Base-by-base conservation (phyloP, 64 coral and sea anemone species). In the Pachyseris speciosa region DNA sequence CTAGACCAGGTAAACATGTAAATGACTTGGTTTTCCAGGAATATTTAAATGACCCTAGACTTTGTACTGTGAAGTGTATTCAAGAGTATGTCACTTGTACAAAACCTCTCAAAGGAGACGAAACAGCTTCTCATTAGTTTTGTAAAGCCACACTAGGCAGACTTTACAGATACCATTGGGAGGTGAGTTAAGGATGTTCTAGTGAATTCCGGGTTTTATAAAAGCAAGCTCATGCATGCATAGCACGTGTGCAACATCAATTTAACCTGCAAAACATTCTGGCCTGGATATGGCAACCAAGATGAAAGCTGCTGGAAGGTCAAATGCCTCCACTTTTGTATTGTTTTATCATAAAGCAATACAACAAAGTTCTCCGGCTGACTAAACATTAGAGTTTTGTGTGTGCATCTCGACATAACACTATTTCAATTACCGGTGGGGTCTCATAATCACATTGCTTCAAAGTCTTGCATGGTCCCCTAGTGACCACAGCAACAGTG, bases 301-400 rank as follows among this genome's bases (percentile, higher is more conserved):
- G 36, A 84, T 85, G 92, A 84, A 89, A 49, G 87, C 78, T 70
- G 86, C 73, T 57, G 92, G 86, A 64, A 89, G 86, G 86, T 84
- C 92, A 38, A 84, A 61, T 63, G 92, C 49, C 5, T 64, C 67
- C 36, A 89, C 86, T 34, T 94, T 89, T 89, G 34, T 29, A 44
- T 79, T 39, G 36, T 74, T 81, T 88, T 94, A 94, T 72, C 17
- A 87, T 25, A 88, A 94, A 74, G 60, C 84, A 28, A 87, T 81
- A 16, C 19, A 91, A 32, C 61, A 39, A 19, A 74, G 38, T 42
- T 20, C 53, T 45, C n/a, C 61, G 10, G 69, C 44, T 40, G 48
- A 76, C 37, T 88, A 55, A 15, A 45, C n/a, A 33, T 58, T 19
- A 70, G 30, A 24, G 1, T 53, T 30, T 88, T 5, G 38, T 74